These are phyloP conservation scores for Pomatostomus ruficeps DNA, from an alignment of 2,113 vertebrate genomes.

Conservation along the genomic window DNA sequence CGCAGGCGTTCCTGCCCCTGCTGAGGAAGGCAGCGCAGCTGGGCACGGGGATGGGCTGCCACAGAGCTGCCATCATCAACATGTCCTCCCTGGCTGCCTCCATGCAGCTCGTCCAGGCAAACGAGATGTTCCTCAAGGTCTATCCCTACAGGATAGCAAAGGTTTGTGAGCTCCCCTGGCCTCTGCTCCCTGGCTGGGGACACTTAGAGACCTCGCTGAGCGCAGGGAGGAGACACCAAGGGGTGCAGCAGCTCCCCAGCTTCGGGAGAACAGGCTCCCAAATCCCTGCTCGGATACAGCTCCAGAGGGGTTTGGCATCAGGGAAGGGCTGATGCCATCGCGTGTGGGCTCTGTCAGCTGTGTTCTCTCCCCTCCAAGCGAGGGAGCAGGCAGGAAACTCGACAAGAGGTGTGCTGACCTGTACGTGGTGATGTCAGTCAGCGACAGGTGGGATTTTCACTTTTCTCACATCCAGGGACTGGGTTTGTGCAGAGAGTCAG, in stretches of 20 bases:
- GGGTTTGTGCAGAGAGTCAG: background rate
- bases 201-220: background rate
- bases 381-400: background rate
- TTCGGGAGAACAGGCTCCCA: background rate
- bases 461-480: background rate
- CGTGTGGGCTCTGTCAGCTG: background rate
- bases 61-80: conserved; percentile 74
- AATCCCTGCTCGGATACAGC: background rate
- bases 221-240: background rate
- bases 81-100: conserved; percentile 74
- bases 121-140: conserved; percentile 6
- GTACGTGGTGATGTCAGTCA: background rate
- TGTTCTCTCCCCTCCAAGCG: background rate
- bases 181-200: background rate
- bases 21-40: conserved; percentile 69
- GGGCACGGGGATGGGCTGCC: conserved; percentile 69
- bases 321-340: background rate
- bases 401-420: background rate
- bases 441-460: background rate
- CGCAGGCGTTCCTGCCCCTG: conserved; percentile 70
- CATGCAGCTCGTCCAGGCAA: conserved; percentile 70
- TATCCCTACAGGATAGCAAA: conserved; percentile 65
- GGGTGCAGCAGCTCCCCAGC: background rate
- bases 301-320: background rate
- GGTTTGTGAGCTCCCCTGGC: conserved; percentile 5